Base-by-base conservation (phyloP, 2,113 vertebrate species). In the Myrmecophaga tridactyla region DNA sequence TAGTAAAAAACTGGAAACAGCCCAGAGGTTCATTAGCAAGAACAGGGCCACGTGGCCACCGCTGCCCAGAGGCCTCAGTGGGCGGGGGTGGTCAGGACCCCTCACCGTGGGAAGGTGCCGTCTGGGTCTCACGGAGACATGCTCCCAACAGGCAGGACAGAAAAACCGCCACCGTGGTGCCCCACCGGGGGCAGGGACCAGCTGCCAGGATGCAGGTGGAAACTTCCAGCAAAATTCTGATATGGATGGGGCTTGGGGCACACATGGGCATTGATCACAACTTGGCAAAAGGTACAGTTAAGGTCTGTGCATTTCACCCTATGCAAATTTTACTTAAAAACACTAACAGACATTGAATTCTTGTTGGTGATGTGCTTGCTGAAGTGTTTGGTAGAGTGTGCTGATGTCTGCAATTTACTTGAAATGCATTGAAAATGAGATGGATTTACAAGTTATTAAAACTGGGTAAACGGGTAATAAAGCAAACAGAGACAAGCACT, bases 311-410 rank as follows among this genome's bases (percentile, higher is more conserved):
- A 18, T 4, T 3, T 15, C 46, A 18, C 4, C 25, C 34, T 3
- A 6, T 4, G 29, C 27, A 23, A 63, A 31, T 14, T 17, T 4
- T 15, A 65, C 60, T 58, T 29, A 17, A 78, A 51, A 51, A 20
- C 6, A 34, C 25, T 25, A 51, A 31, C n/a, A 62, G 41, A 23
- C 20, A n/a, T 5, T 7, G 27, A n/a, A 7, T 20, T 3, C 51
- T 4, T 5, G 21, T 23, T 15, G 6, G 1, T 9, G 21, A 31
- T 5, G 31, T 1, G 23, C 15, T 3, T 3, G 13, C 39, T 0
- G 46, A 1, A 17, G 27, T 1, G 10, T 46, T 5, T 53, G 41
- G 6, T 21, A 23, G 70, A 12, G 39, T 12, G 6, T 4, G 0
- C 48, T 13, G 76, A 11, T 4, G 17, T 17, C 62, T 25, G 15